Evolutionary conservation across 2,113 vertebrate genomes (phyloP), one percentile per base, ranked within the genome.

Genomic region (Conger conger): DNA sequence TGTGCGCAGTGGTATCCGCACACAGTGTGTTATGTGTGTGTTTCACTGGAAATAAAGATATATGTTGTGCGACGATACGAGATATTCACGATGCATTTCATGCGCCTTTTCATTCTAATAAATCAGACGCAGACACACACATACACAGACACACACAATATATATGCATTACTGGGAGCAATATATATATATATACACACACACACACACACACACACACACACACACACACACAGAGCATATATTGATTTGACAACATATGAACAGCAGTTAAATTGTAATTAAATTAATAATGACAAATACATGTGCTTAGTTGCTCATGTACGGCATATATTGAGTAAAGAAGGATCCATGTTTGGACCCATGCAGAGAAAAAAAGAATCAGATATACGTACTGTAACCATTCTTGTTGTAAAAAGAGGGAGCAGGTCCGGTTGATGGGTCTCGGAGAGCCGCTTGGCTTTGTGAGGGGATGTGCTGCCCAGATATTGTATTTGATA

Each of bases 341-440:
- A 60, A 54, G 42, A 84, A n/a, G 83, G 35, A 73, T 73, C 2
- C 63, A 30, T 9, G n/a, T 73, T 73, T 3, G 3, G n/a, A 20
- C 8, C 63, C 63, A 73, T 73, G 63, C n/a, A 79, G 85, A 83
- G 83, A 90, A 36, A 83, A 81, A 81, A 88, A 82, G 93, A 91
- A 90, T 91, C 86, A 91, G 88, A 93, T 90, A 95, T 95, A 96
- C 95, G 92, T 95, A 96, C 95, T 95, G 95, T 96, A 94, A 96
- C 95, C 95, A 96, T 96, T 96, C 95, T 96, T 94, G 93, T 94
- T 92, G 93, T 93, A 94, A 93, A 94, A 89, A 86, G 91, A 93
- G 93, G 93, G 94, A 92, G 91, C 91, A 92, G 93, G 93, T 95
- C 93, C 92, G 88, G 93, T 93, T 85, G 90, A 88, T 91, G 90